Evolutionary conservation across 1,140 invertebrate genomes (phyloP), one percentile per base, ranked within the genome.

Genomic region (Vanessa tameamea): DNA sequence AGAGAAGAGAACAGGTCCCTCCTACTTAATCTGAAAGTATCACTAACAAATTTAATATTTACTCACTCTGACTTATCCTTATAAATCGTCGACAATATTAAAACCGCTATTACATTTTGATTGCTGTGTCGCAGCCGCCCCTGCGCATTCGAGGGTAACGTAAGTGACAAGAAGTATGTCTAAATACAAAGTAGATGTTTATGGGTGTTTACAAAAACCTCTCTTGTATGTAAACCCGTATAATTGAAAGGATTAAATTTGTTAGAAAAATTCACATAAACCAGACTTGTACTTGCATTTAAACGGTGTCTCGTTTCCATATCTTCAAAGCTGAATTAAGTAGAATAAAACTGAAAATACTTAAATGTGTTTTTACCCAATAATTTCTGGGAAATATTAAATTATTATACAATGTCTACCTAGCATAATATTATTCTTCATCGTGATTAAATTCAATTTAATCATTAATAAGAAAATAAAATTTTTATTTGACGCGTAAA

Each of bases 21-120:
- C 87, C 87, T 82, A 87, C 86, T 87, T 89, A 92, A 91, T 92
- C 89, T 89, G 82, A 37, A 75, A 89, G 88, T 90, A 92, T 92
- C 89, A 83, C 81, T 92, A 91, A 90, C 90, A 88, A 92, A 92
- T 92, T 92, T 92, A 90, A 92, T 92, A 91, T 92, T 92, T 90
- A 89, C 88, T 90, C 84, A 80, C 82, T 73, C 78, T 84, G 91
- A 91, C 91, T 91, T 91, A 92, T 92, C 91, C 85, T 92, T 92
- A 92, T 92, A 92, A 92, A 91, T 92, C 85, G 91, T 84, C 86
- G 87, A 91, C 91, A 88, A 88, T 92, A 91, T 92, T 92, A 92
- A 91, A 92, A 92, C 89, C 91, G 79, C 90, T 82, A 90, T 89
- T 90, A 89, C 88, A 88, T 86, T 90, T 90, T 90, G 87, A 92